Conservation (phyloP, 30 jellyfish, hydroid and myxozoan genomes). For the Aurelia coerulea region DNA sequence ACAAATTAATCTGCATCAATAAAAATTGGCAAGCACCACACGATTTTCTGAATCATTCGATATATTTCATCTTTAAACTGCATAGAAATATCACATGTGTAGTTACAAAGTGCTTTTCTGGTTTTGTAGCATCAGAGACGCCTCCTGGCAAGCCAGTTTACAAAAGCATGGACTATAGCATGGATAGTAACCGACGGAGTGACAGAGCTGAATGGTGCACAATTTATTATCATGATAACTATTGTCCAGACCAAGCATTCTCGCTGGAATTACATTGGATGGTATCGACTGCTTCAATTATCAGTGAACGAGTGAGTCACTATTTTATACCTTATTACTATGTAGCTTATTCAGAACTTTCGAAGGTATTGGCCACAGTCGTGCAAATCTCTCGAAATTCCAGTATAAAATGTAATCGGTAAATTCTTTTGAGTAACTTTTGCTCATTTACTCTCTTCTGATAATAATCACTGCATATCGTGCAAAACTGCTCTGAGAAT, state of each 20-base stretch:
- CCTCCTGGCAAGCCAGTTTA: constrained; percentile 57
- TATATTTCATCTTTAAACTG: too few species aligned
- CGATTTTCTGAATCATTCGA: too few species aligned
- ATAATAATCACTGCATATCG: too few species aligned
- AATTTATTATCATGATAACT: constrained; percentile 78
- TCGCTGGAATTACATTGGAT: constrained; percentile 93
- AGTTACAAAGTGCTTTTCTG: neutral
- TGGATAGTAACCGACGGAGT: constrained; percentile 77
- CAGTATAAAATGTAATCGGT: too few species aligned
- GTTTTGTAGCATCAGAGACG: constrained; percentile 12
- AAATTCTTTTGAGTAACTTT: too few species aligned
- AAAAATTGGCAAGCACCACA: too few species aligned
- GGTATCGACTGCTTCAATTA: constrained; percentile 92
- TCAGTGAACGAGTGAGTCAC: constrained; percentile 78
- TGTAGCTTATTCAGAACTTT: too few species aligned
- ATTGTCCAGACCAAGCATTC: constrained; percentile 84
- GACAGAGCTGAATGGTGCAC: constrained; percentile 94
- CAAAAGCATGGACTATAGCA: constrained; percentile 82
- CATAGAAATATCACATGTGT: neutral
- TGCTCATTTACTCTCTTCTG: too few species aligned
- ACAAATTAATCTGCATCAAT: too few species aligned
- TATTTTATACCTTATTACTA: neutral
- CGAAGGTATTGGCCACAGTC: too few species aligned
- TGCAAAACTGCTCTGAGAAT: too few species aligned
- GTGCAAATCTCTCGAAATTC: too few species aligned